These are phyloP conservation scores for Coenonympha glycerion DNA, from an alignment of 2,888 invertebrate species.

Conservation along the genomic window DNA sequence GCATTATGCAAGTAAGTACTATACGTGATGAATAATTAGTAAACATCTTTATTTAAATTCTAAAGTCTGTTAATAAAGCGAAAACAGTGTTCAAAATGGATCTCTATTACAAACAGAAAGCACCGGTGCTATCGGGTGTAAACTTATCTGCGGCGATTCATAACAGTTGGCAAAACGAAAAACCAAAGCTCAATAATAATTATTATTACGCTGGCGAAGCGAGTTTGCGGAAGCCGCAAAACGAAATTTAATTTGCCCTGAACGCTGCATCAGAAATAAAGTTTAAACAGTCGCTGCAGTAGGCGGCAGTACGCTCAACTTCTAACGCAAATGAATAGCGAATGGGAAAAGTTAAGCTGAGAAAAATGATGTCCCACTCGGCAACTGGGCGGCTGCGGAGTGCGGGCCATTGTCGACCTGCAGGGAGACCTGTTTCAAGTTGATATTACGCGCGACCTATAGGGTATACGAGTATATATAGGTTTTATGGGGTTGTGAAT, in stretches of 20 bases:
- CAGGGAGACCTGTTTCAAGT: slow-evolving; percentile 42
- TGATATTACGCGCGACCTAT: slow-evolving; percentile 64
- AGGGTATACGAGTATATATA: no score
- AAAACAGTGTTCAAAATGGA: slow-evolving; percentile 1
- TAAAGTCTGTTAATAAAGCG: slow-evolving; percentile 32
- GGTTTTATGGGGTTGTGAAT: no score
- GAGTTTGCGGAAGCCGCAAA: slow-evolving; percentile 74
- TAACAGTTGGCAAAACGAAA: slow-evolving; percentile 43
- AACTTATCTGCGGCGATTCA: slow-evolving; percentile 49
- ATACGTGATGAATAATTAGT: no score
- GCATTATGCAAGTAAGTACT: no score
- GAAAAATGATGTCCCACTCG: slow-evolving; percentile 73
- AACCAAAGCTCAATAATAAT: slow-evolving; percentile 65
- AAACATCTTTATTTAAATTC: no score
- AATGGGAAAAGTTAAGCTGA: slow-evolving; percentile 73
- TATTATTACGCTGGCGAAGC: slow-evolving; percentile 68
- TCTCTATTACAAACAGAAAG: slow-evolving; percentile 1
- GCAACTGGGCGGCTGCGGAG: slow-evolving; percentile 36
- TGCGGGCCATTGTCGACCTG: slow-evolving; percentile 51
- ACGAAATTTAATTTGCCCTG: slow-evolving; percentile 76
- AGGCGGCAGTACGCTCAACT: slow-evolving; percentile 67
- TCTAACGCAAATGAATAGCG: slow-evolving; percentile 77
- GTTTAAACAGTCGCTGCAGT: slow-evolving; percentile 75
- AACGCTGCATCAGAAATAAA: slow-evolving; percentile 76
- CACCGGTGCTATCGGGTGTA: slow-evolving; percentile 13